Evolutionary conservation across 2,888 invertebrate species (phyloP).

Genomic region (Agrochola macilenta): DNA sequence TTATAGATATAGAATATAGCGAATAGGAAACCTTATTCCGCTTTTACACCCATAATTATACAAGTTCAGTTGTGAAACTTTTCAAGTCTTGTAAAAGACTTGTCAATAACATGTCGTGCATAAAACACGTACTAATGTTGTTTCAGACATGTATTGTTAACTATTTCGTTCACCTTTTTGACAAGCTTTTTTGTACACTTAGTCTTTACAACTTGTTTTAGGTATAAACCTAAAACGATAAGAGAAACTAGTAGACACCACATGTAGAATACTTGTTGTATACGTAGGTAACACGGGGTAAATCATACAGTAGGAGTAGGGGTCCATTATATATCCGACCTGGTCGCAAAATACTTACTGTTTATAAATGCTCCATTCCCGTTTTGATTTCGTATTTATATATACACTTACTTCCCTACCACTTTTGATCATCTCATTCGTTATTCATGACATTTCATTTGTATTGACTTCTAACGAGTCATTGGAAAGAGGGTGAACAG

Average conservation of each 20-base stretch:
- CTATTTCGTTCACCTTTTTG: neutral
- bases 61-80: neutral
- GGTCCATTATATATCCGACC: neutral
- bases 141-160: neutral
- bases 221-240: too few species aligned
- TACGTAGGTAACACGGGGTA: neutral
- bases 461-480: slow-evolving; percentile 72
- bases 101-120: neutral
- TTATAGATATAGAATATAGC: neutral
- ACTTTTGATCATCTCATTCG: slow-evolving; percentile 80
- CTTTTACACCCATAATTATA: neutral
- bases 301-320: neutral
- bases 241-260: neutral
- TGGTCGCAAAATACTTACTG: slow-evolving; percentile 1
- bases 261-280: neutral
- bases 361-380: slow-evolving; percentile 8
- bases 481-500: slow-evolving; percentile 60
- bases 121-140: neutral
- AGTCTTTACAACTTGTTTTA: neutral
- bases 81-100: neutral
- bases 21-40: neutral
- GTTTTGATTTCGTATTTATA: slow-evolving; percentile 55
- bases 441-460: slow-evolving; percentile 82
- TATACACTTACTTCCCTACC: slow-evolving; percentile 72
- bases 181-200: neutral